Evolutionary conservation across 2,888 invertebrate species (phyloP).

Genomic region (Zaprionus obscuricornis): DNA sequence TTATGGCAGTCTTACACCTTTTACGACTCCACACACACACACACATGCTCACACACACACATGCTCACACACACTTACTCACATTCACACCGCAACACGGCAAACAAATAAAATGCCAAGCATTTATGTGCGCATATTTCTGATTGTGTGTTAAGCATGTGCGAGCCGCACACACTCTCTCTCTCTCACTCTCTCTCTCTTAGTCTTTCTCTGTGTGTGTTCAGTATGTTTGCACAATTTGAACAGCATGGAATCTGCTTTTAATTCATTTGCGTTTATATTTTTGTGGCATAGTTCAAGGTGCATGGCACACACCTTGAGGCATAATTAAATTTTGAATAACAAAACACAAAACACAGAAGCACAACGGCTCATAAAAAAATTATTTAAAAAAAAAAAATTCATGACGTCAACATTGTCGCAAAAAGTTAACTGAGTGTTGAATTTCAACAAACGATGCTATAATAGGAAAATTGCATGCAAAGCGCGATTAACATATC

Average conservation of each 20-base stretch:
- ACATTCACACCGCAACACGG: slow-evolving; percentile 32
- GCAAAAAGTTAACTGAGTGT: slow-evolving; percentile 9
- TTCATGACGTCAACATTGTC: slow-evolving; percentile 30
- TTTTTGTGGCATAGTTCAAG: slow-evolving; percentile 48
- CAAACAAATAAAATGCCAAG: slow-evolving; percentile 69
- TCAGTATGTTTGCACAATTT: not conserved
- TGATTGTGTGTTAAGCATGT: slow-evolving; percentile 51
- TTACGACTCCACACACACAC: slow-evolving; percentile 52
- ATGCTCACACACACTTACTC: slow-evolving; percentile 1
- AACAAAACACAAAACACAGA: too few relatives aligned
- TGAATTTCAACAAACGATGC: slow-evolving; percentile 65
- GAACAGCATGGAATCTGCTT: slow-evolving; percentile 2
- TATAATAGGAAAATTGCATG: slow-evolving; percentile 78
- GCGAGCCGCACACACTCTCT: not conserved
- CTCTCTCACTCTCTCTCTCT: too few relatives aligned
- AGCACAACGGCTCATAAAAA: slow-evolving; percentile 18
- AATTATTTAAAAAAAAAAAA: slow-evolving; percentile 12
- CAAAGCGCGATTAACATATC: slow-evolving; percentile 71
- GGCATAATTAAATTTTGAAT: slow-evolving; percentile 51
- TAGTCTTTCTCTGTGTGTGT: too few relatives aligned
- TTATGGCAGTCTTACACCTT: slow-evolving; percentile 70
- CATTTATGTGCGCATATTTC: slow-evolving; percentile 74
- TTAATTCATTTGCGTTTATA: slow-evolving; percentile 45
- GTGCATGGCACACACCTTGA: slow-evolving; percentile 9
- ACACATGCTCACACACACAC: not conserved